Conservation (phyloP, 2,888 invertebrate species). For the Eulithis prunata region DNA sequence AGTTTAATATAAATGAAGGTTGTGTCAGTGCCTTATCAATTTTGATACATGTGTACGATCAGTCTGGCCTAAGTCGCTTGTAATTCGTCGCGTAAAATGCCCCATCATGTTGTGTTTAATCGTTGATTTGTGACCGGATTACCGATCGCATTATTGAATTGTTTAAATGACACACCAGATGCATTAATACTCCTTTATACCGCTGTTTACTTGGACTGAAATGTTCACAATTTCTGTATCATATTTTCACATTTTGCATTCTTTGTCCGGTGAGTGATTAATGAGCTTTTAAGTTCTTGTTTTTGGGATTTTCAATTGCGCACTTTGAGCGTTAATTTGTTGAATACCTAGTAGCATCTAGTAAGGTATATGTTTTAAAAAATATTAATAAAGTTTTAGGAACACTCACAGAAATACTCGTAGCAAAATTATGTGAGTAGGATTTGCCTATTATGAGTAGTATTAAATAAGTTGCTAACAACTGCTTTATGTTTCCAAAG, state of each 20-base stretch:
- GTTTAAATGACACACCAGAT: conserved; percentile 46
- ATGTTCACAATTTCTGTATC: conserved; percentile 26
- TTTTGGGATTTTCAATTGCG: conserved; percentile 11
- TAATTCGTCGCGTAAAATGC: conserved; percentile 62
- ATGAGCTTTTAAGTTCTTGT: conserved; percentile 19
- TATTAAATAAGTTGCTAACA: too few species aligned
- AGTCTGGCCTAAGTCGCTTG: conserved; percentile 48
- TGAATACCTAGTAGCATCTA: too few species aligned
- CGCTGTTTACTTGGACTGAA: conserved; percentile 21
- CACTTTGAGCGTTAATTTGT: neutral
- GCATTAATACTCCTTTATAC: conserved; percentile 45
- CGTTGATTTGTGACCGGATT: conserved; percentile 63
- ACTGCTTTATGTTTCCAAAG: too few species aligned
- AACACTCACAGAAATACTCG: conserved; percentile 16
- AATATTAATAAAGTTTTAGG: neutral
- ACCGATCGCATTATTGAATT: conserved; percentile 53
- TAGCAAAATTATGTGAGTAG: too few species aligned
- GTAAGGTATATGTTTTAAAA: neutral
- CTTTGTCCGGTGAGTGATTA: conserved; percentile 20
- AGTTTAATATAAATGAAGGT: neutral
- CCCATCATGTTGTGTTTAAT: conserved; percentile 66
- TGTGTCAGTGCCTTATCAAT: conserved; percentile 41
- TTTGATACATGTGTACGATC: conserved; percentile 53
- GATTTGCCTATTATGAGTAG: too few species aligned
- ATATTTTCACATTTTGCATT: conserved; percentile 25